phyloP scores from a whole-genome alignment of 2,888 invertebrate genomes.

The Ptilodon capucinus region DNA sequence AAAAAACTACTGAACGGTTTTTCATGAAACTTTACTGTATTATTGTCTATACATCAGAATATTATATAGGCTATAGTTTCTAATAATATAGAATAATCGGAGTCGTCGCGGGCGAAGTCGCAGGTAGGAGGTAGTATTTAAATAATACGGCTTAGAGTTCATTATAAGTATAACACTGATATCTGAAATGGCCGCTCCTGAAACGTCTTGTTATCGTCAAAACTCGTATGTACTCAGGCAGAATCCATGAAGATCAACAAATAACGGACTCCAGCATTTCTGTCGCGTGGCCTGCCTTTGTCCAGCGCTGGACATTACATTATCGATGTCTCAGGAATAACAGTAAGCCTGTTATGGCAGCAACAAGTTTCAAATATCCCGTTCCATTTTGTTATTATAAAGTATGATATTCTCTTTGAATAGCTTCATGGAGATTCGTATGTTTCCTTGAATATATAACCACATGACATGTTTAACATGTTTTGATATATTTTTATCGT shows the following conservation, averaged over 20 bases:
- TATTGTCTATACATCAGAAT: too few species aligned
- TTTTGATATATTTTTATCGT: too few species aligned
- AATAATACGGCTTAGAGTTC: too few species aligned
- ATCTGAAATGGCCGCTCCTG: too few species aligned
- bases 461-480: constrained; percentile 10
- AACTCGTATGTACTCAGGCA: not conserved
- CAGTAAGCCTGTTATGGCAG: constrained; percentile 32
- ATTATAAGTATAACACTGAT: too few species aligned
- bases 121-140: too few species aligned
- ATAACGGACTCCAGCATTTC: not conserved
- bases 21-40: too few species aligned
- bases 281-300: not conserved
- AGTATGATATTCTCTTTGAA: constrained; percentile 30
- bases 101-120: too few species aligned
- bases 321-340: constrained; percentile 21
- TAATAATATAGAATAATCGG: too few species aligned
- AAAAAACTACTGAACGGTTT: too few species aligned
- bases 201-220: not conserved
- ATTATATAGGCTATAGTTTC: too few species aligned
- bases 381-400: constrained; percentile 31
- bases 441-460: not conserved
- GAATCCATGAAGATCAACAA: not conserved
- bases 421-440: constrained; percentile 5
- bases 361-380: constrained; percentile 27
- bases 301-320: not conserved